A percentile compares a stretch with the other conserved stretches of the same genome.
These are phyloP conservation scores for Phortica magna DNA, from an alignment of 2,888 invertebrate species.

Conservation along the genomic window DNA sequence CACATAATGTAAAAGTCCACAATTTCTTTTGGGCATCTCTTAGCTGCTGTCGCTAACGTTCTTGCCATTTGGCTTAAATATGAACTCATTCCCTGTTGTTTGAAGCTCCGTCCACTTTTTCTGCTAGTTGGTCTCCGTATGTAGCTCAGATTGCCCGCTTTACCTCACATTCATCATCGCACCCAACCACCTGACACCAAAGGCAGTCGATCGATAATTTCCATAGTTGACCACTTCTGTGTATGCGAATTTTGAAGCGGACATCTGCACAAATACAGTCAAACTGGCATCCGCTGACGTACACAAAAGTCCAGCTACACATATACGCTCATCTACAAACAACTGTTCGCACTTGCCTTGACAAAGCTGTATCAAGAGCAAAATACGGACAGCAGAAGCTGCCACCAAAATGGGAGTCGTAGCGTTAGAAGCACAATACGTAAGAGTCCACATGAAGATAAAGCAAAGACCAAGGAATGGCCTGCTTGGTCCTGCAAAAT, in stretches of 20 bases:
- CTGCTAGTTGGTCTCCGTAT: constrained; percentile 15
- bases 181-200: constrained; percentile 74
- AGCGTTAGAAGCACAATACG: constrained; percentile 64
- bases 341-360: constrained; percentile 61
- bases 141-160: constrained; percentile 38
- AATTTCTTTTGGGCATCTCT: constrained; percentile 75
- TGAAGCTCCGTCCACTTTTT: constrained; percentile 45
- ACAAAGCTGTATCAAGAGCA: constrained; percentile 60
- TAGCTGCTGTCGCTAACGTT: constrained; percentile 69
- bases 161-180: constrained; percentile 64
- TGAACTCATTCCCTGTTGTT: constrained; percentile 51
- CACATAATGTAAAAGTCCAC: constrained; percentile 73
- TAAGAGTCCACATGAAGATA: constrained; percentile 69
- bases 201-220: constrained; percentile 78
- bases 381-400: constrained; percentile 60
- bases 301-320: constrained; percentile 69
- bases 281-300: constrained; percentile 57
- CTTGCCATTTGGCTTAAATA: constrained; percentile 73
- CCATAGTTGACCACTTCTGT: constrained; percentile 77
- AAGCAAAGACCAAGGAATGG: constrained; percentile 59
- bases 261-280: constrained; percentile 69
- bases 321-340: constrained; percentile 43
- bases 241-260: constrained; percentile 75
- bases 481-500: constrained; percentile 70
- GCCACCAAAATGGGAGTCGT: constrained; percentile 26